These are phyloP conservation scores for Callyntrura guangdongensis DNA, from an alignment of 2,888 invertebrate species.

Conservation along the genomic window DNA sequence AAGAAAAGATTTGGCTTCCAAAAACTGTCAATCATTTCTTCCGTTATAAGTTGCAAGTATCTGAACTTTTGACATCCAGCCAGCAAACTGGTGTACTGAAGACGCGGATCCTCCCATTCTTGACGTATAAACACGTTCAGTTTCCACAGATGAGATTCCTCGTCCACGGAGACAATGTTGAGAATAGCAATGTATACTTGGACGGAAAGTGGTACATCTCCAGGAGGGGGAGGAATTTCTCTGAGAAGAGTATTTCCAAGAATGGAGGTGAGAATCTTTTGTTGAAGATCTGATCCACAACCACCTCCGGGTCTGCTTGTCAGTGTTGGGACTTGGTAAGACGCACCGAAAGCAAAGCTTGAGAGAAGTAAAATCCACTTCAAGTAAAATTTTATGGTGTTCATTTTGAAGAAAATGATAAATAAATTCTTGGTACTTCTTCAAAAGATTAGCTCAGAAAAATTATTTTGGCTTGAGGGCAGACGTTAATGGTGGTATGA, in stretches of 20 bases:
- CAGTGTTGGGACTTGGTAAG: too few species aligned
- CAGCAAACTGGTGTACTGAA: neutral
- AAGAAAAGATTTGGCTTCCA: slow-evolving; percentile 35
- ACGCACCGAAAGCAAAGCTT: too few species aligned
- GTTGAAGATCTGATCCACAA: slow-evolving; percentile 8
- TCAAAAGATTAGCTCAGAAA: too few species aligned
- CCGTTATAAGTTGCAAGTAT: neutral
- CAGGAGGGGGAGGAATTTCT: neutral
- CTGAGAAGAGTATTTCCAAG: neutral
- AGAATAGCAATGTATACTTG: neutral
- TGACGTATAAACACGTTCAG: neutral
- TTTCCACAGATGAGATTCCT: slow-evolving; percentile 2
- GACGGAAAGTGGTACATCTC: neutral
- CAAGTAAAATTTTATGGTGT: too few species aligned
- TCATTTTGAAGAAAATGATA: too few species aligned
- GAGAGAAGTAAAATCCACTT: too few species aligned
- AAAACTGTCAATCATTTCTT: neutral
- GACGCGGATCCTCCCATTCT: slow-evolving; percentile 15
- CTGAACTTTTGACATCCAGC: neutral
- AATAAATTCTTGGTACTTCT: too few species aligned
- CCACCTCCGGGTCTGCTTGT: neutral
- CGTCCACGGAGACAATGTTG: slow-evolving; percentile 21
- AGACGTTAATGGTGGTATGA: too few species aligned
- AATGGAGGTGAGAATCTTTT: neutral
- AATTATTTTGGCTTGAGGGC: too few species aligned